phyloP scores from a whole-genome alignment of 2,113 vertebrate species.

The Prinia subflava region DNA sequence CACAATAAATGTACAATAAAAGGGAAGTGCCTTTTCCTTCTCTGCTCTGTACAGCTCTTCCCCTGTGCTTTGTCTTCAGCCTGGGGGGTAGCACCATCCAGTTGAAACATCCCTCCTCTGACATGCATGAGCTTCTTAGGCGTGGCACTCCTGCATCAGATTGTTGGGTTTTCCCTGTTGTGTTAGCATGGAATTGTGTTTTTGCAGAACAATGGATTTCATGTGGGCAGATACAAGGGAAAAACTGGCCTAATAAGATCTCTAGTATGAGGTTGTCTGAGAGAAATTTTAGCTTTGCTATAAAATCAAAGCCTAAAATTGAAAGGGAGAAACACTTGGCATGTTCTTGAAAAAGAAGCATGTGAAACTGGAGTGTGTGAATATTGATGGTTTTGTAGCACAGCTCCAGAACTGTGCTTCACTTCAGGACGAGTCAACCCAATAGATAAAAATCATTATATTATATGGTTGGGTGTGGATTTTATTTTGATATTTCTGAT shows the following conservation, averaged over 20 bases:
- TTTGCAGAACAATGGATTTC: neutral
- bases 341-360: neutral
- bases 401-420: neutral
- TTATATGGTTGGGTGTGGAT: neutral
- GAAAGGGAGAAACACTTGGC: neutral
- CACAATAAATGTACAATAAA: neutral
- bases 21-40: neutral
- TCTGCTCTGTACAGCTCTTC: rapidly evolving
- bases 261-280: neutral
- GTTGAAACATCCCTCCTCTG: neutral
- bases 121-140: neutral
- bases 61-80: neutral
- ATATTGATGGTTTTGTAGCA: neutral
- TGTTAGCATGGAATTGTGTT: neutral
- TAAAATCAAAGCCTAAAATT: neutral
- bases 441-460: neutral
- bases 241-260: neutral
- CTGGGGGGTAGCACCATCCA: neutral
- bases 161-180: neutral
- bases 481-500: neutral
- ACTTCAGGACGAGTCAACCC: neutral
- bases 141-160: neutral
- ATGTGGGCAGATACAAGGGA: neutral
- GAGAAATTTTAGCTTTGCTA: neutral
- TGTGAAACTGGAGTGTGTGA: neutral